These are phyloP conservation scores for Pachymerium ferrugineum DNA, from an alignment of 2,888 invertebrate genomes.

Conservation along the genomic window DNA sequence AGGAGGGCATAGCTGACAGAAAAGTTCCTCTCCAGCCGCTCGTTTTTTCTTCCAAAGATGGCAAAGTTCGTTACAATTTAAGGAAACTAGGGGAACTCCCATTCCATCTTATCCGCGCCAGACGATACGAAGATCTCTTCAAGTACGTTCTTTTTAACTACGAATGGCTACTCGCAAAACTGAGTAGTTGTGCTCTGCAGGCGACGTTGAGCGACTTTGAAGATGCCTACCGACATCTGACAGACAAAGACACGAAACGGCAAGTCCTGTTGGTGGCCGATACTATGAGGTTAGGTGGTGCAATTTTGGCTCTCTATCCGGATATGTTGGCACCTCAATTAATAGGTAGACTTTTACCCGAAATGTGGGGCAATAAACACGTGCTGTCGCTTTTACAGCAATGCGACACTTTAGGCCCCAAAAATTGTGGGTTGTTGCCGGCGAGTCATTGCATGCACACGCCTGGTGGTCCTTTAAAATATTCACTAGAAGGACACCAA, in stretches of 20 bases:
- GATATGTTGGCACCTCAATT: slow-evolving; percentile 95
- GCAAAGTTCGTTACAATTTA: slow-evolving; percentile 82
- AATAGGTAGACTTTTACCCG: slow-evolving; percentile 84
- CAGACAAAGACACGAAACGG: slow-evolving; percentile 71
- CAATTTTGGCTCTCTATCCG: slow-evolving; percentile 82
- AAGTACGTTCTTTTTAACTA: slow-evolving; percentile 93
- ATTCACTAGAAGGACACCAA: slow-evolving; percentile 94
- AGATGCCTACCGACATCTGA: slow-evolving; percentile 76
- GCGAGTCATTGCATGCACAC: slow-evolving; percentile 94
- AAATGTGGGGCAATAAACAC: slow-evolving; percentile 72
- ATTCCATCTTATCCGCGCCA: slow-evolving; percentile 85
- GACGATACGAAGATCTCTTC: slow-evolving; percentile 82
- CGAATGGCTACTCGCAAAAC: slow-evolving; percentile 93
- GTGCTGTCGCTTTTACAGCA: slow-evolving; percentile 76
- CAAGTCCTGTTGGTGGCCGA: slow-evolving; percentile 90
- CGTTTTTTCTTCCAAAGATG: slow-evolving; percentile 84
- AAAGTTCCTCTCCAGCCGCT: slow-evolving; percentile 90
- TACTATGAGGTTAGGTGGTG: slow-evolving; percentile 86
- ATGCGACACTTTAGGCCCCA: slow-evolving; percentile 82
- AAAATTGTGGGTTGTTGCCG: slow-evolving; percentile 83
- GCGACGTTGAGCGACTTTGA: slow-evolving; percentile 92
- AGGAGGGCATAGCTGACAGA: slow-evolving; percentile 57
- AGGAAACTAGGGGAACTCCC: slow-evolving; percentile 96
- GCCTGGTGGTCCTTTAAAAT: slow-evolving; percentile 97
- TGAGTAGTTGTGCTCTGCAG: slow-evolving; percentile 91